Percentiles rank a stretch among this genome's conserved stretches.
These are phyloP conservation scores for Lucinisca nassula DNA, from an alignment of 2,888 invertebrate genomes.

Conservation along the genomic window DNA sequence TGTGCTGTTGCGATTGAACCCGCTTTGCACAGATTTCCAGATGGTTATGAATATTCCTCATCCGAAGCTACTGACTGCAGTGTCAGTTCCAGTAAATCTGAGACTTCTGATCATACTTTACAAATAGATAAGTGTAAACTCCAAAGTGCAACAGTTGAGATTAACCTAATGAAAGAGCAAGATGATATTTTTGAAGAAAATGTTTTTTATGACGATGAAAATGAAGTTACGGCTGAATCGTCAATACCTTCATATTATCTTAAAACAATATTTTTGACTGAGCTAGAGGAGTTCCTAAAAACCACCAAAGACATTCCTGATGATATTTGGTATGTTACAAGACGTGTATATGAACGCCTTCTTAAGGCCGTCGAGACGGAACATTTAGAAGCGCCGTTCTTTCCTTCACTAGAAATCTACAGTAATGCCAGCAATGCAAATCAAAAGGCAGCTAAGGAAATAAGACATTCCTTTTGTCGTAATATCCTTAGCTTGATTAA, in stretches of 20 bases:
- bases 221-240: slow-evolving; percentile 41
- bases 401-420: slow-evolving; percentile 27
- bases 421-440: neutral
- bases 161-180: neutral
- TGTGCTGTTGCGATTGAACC: slow-evolving; percentile 27
- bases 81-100: no score
- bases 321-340: slow-evolving; percentile 8
- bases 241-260: slow-evolving; percentile 52
- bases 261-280: slow-evolving; percentile 50
- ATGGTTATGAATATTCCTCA: neutral
- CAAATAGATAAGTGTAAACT: neutral
- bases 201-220: slow-evolving; percentile 6
- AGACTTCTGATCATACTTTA: no score
- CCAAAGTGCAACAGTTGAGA: neutral
- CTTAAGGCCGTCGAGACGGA: slow-evolving; percentile 22
- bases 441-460: neutral
- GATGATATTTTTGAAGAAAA: neutral
- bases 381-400: slow-evolving; percentile 23
- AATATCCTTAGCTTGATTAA: slow-evolving; percentile 22
- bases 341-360: slow-evolving; percentile 23
- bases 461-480: slow-evolving; percentile 17
- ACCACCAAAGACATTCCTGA: slow-evolving; percentile 2
- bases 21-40: neutral
- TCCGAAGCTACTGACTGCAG: neutral
- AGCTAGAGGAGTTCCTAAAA: slow-evolving; percentile 4